phyloP scores from a whole-genome alignment of 2,113 vertebrate genomes.

The Clinocottus analis region DNA sequence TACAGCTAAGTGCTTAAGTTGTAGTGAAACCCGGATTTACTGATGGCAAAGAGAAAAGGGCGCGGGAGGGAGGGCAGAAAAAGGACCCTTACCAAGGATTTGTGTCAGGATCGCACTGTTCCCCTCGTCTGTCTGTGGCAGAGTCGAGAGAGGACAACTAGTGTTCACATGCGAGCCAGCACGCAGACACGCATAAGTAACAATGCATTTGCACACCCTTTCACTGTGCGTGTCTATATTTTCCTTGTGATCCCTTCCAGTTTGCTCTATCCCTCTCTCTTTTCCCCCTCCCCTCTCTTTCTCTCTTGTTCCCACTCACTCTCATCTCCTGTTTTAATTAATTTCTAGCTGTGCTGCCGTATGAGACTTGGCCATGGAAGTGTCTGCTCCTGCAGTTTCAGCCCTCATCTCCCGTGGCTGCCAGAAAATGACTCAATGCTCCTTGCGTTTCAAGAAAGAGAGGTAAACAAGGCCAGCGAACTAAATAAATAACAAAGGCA shows the following conservation, averaged over 20 bases:
- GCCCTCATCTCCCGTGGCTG: slow-evolving; percentile 49
- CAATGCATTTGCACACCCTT: slow-evolving; percentile 52
- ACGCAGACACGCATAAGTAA: slow-evolving; percentile 40
- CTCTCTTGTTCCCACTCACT: slow-evolving; percentile 47
- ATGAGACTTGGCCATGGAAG: slow-evolving; percentile 72
- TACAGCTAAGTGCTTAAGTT: slow-evolving; percentile 84
- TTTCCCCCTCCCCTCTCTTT: not conserved
- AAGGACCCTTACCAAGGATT: slow-evolving; percentile 81
- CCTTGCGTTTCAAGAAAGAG: slow-evolving; percentile 59
- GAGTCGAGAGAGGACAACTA: slow-evolving; percentile 68
- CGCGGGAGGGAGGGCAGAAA: slow-evolving; percentile 66
- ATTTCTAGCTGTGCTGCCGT: slow-evolving; percentile 75
- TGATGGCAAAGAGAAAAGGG: slow-evolving; percentile 78
- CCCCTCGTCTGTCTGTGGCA: slow-evolving; percentile 58
- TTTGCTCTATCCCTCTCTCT: slow-evolving; percentile 13
- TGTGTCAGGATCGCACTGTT: slow-evolving; percentile 75
- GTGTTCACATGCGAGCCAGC: slow-evolving; percentile 46
- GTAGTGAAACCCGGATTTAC: slow-evolving; percentile 82
- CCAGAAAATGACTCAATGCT: slow-evolving; percentile 67
- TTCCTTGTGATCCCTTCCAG: slow-evolving; percentile 52
- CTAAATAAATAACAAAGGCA: not conserved
- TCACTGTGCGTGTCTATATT: slow-evolving; percentile 44
- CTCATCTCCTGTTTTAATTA: slow-evolving; percentile 72
- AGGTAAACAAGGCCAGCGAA: slow-evolving; percentile 20
- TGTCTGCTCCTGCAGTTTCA: slow-evolving; percentile 69